Conservation (phyloP, 2,113 vertebrate species). For the Rhynchomys soricoides region DNA sequence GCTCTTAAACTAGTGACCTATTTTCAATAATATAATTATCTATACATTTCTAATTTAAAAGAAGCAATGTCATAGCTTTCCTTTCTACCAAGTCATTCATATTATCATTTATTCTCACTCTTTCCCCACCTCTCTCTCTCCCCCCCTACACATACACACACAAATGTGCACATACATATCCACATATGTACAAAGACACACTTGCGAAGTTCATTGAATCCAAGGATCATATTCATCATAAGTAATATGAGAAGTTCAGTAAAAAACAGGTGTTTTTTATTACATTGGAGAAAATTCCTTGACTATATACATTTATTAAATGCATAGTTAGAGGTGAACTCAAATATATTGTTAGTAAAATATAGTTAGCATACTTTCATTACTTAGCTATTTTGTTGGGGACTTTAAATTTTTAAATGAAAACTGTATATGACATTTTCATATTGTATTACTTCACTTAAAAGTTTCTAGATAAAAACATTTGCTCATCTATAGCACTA, state of each 20-base stretch:
- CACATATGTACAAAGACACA: background rate
- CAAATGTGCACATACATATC: background rate
- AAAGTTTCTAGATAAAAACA: background rate
- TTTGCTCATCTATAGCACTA: background rate
- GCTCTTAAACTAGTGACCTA: conserved; percentile 75
- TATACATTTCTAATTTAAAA: conserved; percentile 65
- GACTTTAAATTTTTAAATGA: conserved; percentile 32
- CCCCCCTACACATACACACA: no score
- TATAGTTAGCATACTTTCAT: background rate
- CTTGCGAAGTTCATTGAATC: background rate
- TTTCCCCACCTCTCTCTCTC: background rate
- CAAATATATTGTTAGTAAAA: background rate
- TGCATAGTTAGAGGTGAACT: conserved; percentile 16
- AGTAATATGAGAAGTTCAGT: background rate
- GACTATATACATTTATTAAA: background rate
- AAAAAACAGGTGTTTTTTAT: background rate
- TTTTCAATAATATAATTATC: conserved; percentile 81
- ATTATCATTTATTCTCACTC: background rate
- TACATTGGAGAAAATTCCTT: background rate
- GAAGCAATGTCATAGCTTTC: conserved; percentile 7
- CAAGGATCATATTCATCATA: conserved; percentile 1
- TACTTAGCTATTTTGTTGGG: background rate
- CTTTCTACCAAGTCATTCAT: background rate
- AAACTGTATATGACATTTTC: background rate
- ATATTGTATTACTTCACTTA: background rate